These are phyloP conservation scores for Pandemis heparana DNA, from an alignment of 2,888 invertebrate species.

Conservation along the genomic window DNA sequence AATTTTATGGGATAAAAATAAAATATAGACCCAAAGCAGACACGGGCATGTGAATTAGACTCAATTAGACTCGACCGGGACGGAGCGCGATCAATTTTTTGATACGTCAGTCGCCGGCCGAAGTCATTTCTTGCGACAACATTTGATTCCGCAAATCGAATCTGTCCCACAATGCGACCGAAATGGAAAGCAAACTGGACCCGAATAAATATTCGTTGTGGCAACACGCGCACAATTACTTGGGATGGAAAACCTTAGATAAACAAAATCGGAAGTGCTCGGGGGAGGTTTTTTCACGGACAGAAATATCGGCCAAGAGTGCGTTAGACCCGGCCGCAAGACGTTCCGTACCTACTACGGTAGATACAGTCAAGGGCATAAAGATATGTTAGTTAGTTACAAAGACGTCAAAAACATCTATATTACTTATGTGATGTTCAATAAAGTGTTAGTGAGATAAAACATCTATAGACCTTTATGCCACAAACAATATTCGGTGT, in stretches of 20 bases:
- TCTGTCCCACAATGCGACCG: conserved; percentile 74
- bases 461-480: too few species aligned
- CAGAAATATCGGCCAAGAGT: conserved; percentile 41
- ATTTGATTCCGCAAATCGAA: conserved; percentile 82
- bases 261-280: conserved; percentile 81
- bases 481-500: too few species aligned
- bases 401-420: too few species aligned
- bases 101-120: conserved; percentile 79
- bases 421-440: too few species aligned
- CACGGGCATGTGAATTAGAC: conserved; percentile 39
- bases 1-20: too few species aligned
- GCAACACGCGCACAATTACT: conserved; percentile 84
- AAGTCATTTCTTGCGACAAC: conserved; percentile 79
- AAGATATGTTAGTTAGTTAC: too few species aligned
- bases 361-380: too few species aligned
- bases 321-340: too few species aligned
- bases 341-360: too few species aligned
- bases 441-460: too few species aligned
- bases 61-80: conserved; percentile 43
- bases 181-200: conserved; percentile 77
- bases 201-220: conserved; percentile 84
- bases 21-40: too few species aligned
- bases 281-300: conserved; percentile 63
- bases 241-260: conserved; percentile 83
- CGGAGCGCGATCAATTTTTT: conserved; percentile 77